Evolutionary conservation across 2,888 invertebrate genomes (phyloP).

Genomic region (Netelia fuscicornis): DNA sequence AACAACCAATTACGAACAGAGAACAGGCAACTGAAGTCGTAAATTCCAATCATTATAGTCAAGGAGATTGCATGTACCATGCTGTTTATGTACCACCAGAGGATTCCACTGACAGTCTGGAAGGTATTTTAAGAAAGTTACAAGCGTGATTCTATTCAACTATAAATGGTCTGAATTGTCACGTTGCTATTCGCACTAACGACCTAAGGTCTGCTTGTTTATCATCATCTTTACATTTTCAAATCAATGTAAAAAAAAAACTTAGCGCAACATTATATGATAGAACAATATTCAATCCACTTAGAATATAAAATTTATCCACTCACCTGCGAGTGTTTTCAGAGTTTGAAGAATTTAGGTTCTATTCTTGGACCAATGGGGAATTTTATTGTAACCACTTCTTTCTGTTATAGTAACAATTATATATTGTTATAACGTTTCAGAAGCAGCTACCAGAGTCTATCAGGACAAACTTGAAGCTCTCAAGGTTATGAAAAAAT

Average conservation of each 20-base stretch:
- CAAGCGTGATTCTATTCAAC: neutral
- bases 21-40: slow-evolving; percentile 6
- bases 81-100: slow-evolving; percentile 78
- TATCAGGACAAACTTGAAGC: slow-evolving; percentile 91
- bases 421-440: slow-evolving; percentile 32
- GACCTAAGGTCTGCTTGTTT: neutral
- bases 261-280: too few relatives aligned
- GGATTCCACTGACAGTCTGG: slow-evolving; percentile 62
- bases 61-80: slow-evolving; percentile 73
- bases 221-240: too few relatives aligned
- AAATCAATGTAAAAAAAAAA: too few relatives aligned
- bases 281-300: too few relatives aligned
- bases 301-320: too few relatives aligned
- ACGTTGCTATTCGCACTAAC: neutral
- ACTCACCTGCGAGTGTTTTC: too few relatives aligned
- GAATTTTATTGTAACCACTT: slow-evolving; percentile 35
- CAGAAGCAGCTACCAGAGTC: slow-evolving; percentile 86
- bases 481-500: slow-evolving; percentile 90
- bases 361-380: neutral
- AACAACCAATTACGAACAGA: slow-evolving; percentile 53
- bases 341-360: slow-evolving; percentile 33
- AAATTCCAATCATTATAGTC: slow-evolving; percentile 63
- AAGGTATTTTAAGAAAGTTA: slow-evolving; percentile 66
- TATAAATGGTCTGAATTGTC: neutral
- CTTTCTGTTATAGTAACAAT: slow-evolving; percentile 1